Base-by-base conservation (phyloP, 2,797 vertebrate genomes). In the Coendou prehensilis region DNA sequence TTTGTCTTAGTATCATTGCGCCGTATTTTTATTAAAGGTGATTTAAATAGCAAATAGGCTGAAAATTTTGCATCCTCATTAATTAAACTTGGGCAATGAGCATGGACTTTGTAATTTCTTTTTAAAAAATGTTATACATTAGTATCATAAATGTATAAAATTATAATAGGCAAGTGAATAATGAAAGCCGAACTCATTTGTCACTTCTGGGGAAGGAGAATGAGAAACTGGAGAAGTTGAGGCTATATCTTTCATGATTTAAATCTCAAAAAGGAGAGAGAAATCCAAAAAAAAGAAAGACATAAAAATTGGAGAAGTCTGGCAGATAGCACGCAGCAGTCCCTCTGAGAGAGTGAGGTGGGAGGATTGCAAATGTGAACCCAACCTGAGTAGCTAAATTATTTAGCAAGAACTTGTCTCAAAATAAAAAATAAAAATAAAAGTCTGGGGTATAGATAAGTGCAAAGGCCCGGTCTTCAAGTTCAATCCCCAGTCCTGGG, bases 221-320 rank as follows among this genome's bases (percentile, higher is more conserved):
- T 9, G 2, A 14, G 22, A 15, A 33, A 50, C 26, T 18, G 6
- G 57, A 2, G 30, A 8, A 81, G 2, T 57, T 80, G 87, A 61
- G 84, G 80, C 26, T 87, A 7, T 2, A 71, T 64, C n/a, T 45
- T 1, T 63, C 64, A 90, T 52, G 37, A 80, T 88, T 92, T 56
- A 90, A 87, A 91, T 89, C 18, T 86, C 91, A 78, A 96, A 95
- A 63, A 81, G 87, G n/a, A 89, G 9, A 64, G 9, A 78, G 30
- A 71, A 11, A 56, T 69, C 28, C 90, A 14, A 87, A 91, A 86
- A 56, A 96, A 91, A 82, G 37, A 63, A 47, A 30, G 82, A 73
- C n/a, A 59, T 7, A 78, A 93, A 84, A 18, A 76, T 41, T n/a
- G 37, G 20, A 18, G 28, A 79, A 20, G 28, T 17, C 50, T 33